Conservation (phyloP, 1,140 invertebrate genomes). For the Drosophila ercepeae region DNA sequence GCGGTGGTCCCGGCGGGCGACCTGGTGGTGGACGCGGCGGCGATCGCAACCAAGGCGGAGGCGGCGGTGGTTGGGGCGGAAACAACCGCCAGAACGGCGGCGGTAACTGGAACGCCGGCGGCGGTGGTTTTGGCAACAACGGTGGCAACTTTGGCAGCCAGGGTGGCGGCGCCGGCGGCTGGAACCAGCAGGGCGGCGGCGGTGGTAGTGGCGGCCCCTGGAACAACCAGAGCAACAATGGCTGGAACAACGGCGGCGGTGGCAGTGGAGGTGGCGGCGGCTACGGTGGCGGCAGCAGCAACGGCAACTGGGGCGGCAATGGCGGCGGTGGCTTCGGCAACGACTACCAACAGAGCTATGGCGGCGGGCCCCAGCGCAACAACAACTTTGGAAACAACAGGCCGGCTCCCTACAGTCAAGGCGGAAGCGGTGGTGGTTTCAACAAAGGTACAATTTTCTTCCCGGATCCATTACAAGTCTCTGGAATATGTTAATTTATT, state of each 20-base stretch:
- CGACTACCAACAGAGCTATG: slow-evolving; percentile 90
- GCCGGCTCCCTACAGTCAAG: slow-evolving; percentile 85
- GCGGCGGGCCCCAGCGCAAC: slow-evolving; percentile 88
- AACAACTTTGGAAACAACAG: slow-evolving; percentile 87
- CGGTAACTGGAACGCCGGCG: slow-evolving; percentile 84
- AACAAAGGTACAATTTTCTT: slow-evolving; percentile 63
- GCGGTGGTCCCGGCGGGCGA: slow-evolving; percentile 48
- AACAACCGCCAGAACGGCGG: slow-evolving; percentile 81
- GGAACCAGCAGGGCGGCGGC: slow-evolving; percentile 65
- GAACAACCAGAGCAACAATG: slow-evolving; percentile 67
- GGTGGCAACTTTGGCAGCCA: slow-evolving; percentile 66
- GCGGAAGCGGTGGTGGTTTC: slow-evolving; percentile 64
- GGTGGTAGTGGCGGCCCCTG: slow-evolving; percentile 64
- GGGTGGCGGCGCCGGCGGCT: slow-evolving; percentile 58
- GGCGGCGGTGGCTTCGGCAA: slow-evolving; percentile 88
- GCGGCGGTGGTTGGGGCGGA: slow-evolving; percentile 73
- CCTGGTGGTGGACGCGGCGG: slow-evolving; percentile 57
- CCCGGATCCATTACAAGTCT: not conserved
- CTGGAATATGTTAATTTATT: not conserved
- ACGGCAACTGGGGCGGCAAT: slow-evolving; percentile 53
- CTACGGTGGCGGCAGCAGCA: slow-evolving; percentile 49
- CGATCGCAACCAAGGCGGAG: slow-evolving; percentile 54
- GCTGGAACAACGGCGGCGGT: slow-evolving; percentile 83
- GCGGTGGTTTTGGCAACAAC: slow-evolving; percentile 81
- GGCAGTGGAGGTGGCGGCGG: slow-evolving; percentile 57